Evolutionary conservation across 1,140 invertebrate genomes (phyloP), one percentile per base, ranked within the genome.

Genomic region (Aphelenchoides fujianensis): DNA sequence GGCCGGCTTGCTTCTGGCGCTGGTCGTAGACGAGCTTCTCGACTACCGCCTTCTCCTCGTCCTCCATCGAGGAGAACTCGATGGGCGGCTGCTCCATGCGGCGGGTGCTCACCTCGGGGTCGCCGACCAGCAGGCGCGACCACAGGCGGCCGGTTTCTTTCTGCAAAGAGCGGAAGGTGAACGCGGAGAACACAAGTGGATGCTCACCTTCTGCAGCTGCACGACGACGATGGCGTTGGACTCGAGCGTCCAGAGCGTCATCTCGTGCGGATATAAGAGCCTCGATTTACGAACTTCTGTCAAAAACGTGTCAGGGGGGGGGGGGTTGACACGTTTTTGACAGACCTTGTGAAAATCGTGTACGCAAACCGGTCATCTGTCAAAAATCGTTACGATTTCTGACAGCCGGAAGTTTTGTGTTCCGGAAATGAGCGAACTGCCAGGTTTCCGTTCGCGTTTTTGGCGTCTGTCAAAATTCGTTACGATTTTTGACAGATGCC

Each of bases 101-200:
- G 82, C 91, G 91, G 0, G 96, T 98, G 74, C 94, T 95, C 70
- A 99, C 96, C 87, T 95, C 92, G 0, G 92, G 93, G 88, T 98
- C 95, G 28, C 90, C 90, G 0, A 88, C 89, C 0, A 98, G 90
- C 27, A 99, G 86, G 74, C 91, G 89, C 71, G 89, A 88, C 96
- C 96, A 98, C 96, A 95, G 98, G 84, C 95, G 93, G 94, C 98
- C 96, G 89, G 95, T 92, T 85, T 97, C 97, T 2, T 97, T 75
- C 3, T 64, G 35, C 7, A 19, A 34, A 23, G 41, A 48, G 41
- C 41, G 41, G 41, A 48, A 48, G 23, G 12, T 48, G 12, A 48
- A 48, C 41, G 23, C 23, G 12, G 12, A 12, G 23, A 12, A 48
- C 23, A 23, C 23, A 48, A n/a, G n/a, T n/a, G 12, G 12, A 48